phyloP scores from a whole-genome alignment of 2,113 vertebrate genomes.

The Garra rufa region DNA sequence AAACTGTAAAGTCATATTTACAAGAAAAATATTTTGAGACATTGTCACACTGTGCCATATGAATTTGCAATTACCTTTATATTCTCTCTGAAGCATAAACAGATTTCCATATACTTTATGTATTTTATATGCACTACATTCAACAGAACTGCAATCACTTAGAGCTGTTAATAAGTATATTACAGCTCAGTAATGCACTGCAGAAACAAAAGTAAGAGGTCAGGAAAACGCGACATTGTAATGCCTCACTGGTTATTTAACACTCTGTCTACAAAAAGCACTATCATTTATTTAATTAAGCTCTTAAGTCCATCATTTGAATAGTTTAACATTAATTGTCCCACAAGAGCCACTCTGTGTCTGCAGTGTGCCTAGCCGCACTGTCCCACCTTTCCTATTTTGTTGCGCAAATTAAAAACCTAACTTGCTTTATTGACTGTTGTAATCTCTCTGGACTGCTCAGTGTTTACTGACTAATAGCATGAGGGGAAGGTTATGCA shows the following conservation, averaged over 20 bases:
- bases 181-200: neutral
- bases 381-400: slow-evolving; percentile 38
- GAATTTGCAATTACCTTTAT: neutral
- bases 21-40: neutral
- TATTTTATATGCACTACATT: neutral
- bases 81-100: neutral
- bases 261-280: neutral
- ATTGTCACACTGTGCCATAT: too few species aligned
- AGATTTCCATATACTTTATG: neutral
- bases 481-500: slow-evolving; percentile 76
- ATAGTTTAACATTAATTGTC: slow-evolving; percentile 39
- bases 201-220: neutral
- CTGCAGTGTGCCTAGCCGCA: neutral
- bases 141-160: neutral
- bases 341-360: neutral
- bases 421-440: slow-evolving; percentile 69
- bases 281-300: slow-evolving; percentile 15
- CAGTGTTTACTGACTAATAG: slow-evolving; percentile 73
- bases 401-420: slow-evolving; percentile 61
- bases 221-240: neutral
- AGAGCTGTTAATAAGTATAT: neutral
- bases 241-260: neutral
- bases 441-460: slow-evolving; percentile 70
- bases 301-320: slow-evolving; percentile 34
- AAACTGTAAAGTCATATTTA: neutral